These are phyloP conservation scores for Bubo blakistoni DNA, from an alignment of 2,113 vertebrate genomes.

Conservation along the genomic window DNA sequence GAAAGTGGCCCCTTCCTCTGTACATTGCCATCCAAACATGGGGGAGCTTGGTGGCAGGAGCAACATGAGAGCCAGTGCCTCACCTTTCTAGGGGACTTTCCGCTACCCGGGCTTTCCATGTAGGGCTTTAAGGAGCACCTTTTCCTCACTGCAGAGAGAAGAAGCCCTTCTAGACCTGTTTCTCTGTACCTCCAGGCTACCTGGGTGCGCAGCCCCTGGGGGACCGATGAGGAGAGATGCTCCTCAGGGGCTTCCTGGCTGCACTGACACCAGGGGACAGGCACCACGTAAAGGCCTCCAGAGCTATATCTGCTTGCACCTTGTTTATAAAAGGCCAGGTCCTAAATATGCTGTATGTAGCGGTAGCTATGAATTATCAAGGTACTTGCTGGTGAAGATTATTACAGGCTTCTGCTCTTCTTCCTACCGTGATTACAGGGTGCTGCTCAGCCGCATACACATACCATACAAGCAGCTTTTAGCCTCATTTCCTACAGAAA, in stretches of 20 bases:
- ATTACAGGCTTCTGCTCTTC: neutral
- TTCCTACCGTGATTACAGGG: neutral
- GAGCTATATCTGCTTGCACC: neutral
- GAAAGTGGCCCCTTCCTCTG: neutral
- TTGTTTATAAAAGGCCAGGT: neutral
- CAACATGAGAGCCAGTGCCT: neutral
- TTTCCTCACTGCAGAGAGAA: neutral
- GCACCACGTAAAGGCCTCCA: neutral
- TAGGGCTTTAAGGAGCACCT: neutral
- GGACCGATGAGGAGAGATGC: neutral
- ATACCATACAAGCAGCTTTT: neutral
- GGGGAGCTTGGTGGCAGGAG: neutral
- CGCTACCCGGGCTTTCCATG: rapidly evolving
- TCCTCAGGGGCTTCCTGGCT: rapidly evolving
- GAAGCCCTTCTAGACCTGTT: neutral
- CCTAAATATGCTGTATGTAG: neutral
- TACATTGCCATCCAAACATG: neutral
- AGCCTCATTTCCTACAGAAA: neutral
- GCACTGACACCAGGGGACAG: neutral
- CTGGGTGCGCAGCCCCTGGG: neutral
- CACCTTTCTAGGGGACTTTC: neutral
- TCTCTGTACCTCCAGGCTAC: neutral
- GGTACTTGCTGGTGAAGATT: neutral
- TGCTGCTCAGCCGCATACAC: neutral
- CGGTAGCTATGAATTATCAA: neutral